A percentile compares a stretch with the other conserved stretches of the same genome.
Conservation (phyloP, 2,797 vertebrate genomes). For the Perodicticus potto region DNA sequence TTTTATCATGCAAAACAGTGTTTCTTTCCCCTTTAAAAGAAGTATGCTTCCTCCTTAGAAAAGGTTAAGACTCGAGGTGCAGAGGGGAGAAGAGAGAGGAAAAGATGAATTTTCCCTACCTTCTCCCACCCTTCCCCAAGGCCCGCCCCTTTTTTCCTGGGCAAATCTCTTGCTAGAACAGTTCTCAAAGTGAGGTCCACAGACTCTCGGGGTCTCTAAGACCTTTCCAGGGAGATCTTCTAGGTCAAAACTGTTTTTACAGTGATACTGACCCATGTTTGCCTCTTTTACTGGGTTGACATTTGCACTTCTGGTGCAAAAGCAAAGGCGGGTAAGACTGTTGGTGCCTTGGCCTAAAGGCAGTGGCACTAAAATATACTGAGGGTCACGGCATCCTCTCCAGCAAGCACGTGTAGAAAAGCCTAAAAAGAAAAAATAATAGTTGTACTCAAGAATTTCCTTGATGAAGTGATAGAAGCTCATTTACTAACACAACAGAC, state of each 20-base stretch:
- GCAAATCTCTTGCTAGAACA: background rate
- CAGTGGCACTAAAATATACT: background rate
- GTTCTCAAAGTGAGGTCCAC: background rate
- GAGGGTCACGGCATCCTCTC: rapidly evolving
- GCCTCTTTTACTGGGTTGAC: background rate
- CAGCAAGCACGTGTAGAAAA: too few relatives aligned
- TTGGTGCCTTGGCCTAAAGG: background rate
- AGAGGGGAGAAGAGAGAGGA: background rate
- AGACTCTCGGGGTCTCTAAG: background rate
- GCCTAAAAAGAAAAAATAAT: background rate
- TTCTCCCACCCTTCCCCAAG: rapidly evolving
- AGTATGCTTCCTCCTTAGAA: background rate
- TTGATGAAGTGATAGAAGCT: background rate
- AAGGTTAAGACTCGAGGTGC: background rate
- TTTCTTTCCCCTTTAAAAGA: background rate
- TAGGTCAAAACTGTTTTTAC: background rate
- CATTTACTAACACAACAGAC: background rate
- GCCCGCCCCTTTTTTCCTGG: background rate
- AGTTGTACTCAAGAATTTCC: background rate
- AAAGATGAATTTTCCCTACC: background rate
- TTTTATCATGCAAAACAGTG: background rate
- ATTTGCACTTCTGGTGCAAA: background rate
- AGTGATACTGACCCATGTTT: background rate
- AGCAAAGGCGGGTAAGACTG: background rate
- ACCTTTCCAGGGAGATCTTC: background rate